These are phyloP conservation scores for Bambusicola thoracicus DNA, from an alignment of 2,113 vertebrate species.

Conservation along the genomic window DNA sequence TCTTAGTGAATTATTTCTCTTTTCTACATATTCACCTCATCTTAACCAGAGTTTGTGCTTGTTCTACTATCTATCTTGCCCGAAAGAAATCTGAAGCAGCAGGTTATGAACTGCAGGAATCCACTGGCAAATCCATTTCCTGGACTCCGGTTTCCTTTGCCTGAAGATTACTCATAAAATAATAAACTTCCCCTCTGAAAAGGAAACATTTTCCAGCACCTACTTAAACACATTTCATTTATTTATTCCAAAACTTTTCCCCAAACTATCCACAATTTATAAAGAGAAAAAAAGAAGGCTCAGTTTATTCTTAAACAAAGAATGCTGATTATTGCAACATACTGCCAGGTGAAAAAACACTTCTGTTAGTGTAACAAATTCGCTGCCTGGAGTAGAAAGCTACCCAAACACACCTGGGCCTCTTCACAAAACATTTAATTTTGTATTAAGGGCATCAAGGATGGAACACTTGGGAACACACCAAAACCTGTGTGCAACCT, in stretches of 20 bases:
- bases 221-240: not conserved
- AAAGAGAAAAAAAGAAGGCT: not conserved
- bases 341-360: constrained; percentile 67
- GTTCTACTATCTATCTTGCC: not conserved
- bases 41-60: not conserved
- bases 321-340: not conserved
- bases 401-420: constrained; percentile 64
- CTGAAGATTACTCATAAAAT: not conserved
- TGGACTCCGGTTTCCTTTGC: not conserved
- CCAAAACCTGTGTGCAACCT: not conserved
- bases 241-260: constrained; percentile 15
- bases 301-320: not conserved
- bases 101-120: not conserved
- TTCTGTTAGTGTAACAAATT: constrained; percentile 74
- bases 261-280: not conserved
- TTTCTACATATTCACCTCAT: not conserved
- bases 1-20: not conserved
- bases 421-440: constrained; percentile 64
- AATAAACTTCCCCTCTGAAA: not conserved
- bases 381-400: constrained; percentile 25
- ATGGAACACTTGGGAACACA: constrained; percentile 59
- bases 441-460: constrained; percentile 58
- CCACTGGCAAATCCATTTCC: not conserved
- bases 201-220: not conserved
- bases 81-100: not conserved